phyloP scores from a whole-genome alignment of 2,797 vertebrate species.

The Rhynchonycteris naso region DNA sequence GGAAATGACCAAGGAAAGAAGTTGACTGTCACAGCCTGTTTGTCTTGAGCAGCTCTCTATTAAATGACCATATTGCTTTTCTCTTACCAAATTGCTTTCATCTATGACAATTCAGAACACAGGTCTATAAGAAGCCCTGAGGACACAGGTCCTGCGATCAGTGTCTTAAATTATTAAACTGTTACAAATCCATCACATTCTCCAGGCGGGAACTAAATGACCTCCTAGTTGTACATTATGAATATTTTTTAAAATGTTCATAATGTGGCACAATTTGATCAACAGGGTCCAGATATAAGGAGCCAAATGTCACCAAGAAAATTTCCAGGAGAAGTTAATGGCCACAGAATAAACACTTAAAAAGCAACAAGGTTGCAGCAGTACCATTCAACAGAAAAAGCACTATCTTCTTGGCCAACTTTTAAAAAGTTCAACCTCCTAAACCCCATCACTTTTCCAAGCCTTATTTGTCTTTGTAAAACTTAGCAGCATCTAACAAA shows the following conservation, averaged over 20 bases:
- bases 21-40: background rate
- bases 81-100: background rate
- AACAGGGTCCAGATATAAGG: background rate
- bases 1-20: background rate
- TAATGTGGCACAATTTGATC: background rate
- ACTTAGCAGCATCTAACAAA: background rate
- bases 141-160: background rate
- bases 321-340: slow-evolving; percentile 15
- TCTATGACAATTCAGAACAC: background rate
- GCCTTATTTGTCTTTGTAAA: background rate
- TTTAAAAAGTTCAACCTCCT: background rate
- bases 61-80: background rate
- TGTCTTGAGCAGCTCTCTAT: background rate
- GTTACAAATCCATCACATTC: background rate
- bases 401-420: background rate
- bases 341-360: background rate
- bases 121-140: background rate
- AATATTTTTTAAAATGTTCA: background rate
- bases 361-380: background rate
- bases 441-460: background rate
- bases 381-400: slow-evolving; percentile 9
- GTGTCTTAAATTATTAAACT: background rate
- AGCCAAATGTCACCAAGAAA: background rate
- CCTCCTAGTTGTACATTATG: background rate
- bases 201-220: background rate